A percentile compares a stretch with the other conserved stretches of the same genome.
These are phyloP conservation scores for Heloderma charlesbogerti DNA, from an alignment of 2,113 vertebrate genomes.

Conservation along the genomic window DNA sequence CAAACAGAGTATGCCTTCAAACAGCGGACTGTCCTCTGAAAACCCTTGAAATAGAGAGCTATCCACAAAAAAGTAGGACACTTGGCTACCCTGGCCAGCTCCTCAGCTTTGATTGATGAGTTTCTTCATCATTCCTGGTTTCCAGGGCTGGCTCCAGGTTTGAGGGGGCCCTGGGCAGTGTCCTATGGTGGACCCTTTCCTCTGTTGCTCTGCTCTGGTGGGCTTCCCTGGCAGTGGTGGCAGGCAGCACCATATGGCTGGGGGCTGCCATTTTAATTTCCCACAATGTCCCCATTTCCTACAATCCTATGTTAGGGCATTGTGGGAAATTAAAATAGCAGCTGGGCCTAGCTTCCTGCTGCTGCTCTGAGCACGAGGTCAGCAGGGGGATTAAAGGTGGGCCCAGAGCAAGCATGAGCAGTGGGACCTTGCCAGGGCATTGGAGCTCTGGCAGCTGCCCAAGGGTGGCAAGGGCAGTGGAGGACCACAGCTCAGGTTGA, in stretches of 20 bases:
- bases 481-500: neutral
- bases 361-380: neutral
- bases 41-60: too few relatives aligned
- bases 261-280: neutral
- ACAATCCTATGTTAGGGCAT: neutral
- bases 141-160: neutral
- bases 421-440: neutral
- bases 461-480: neutral
- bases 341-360: too few relatives aligned
- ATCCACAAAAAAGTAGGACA: too few relatives aligned
- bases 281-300: neutral
- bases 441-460: neutral
- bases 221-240: neutral
- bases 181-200: neutral
- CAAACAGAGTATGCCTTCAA: too few relatives aligned
- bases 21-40: too few relatives aligned
- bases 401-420: too few relatives aligned
- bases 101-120: neutral
- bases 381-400: neutral
- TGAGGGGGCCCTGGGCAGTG: neutral
- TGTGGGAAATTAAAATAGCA: neutral
- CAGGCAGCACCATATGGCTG: neutral
- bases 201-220: too few relatives aligned
- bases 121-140: neutral
- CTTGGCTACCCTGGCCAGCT: too few relatives aligned